These are phyloP conservation scores for Olivierus martensii DNA, from an alignment of 1,140 invertebrate species.

Conservation along the genomic window DNA sequence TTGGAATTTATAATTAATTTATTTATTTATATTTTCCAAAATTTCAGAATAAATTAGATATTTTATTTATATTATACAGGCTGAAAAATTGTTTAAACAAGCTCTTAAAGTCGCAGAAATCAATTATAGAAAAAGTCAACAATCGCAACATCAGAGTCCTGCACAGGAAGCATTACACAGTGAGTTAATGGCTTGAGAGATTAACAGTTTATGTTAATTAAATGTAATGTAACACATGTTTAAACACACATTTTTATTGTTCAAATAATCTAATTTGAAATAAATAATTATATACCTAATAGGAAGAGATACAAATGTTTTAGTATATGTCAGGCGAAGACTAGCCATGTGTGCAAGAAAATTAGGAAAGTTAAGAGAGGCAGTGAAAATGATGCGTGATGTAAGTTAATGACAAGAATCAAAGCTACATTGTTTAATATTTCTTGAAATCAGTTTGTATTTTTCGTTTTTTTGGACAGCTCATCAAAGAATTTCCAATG, in stretches of 20 bases:
- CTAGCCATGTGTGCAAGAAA: constrained; percentile 94
- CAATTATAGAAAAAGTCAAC: constrained; percentile 69
- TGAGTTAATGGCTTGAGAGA: constrained; percentile 25
- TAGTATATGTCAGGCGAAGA: constrained; percentile 87
- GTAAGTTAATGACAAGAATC: constrained; percentile 34
- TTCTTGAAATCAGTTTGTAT: too few species aligned
- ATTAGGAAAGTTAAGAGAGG: constrained; percentile 69
- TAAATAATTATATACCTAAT: neutral
- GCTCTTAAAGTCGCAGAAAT: constrained; percentile 76
- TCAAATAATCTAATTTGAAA: neutral
- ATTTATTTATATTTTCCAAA: neutral
- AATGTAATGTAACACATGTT: too few species aligned
- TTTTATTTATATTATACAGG: constrained; percentile 26
- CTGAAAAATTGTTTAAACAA: constrained; percentile 72
- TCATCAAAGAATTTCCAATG: constrained; percentile 95
- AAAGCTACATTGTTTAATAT: too few species aligned
- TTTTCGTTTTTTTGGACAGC: constrained; percentile 30
- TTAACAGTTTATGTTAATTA: too few species aligned
- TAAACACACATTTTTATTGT: too few species aligned
- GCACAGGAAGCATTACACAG: constrained; percentile 64
- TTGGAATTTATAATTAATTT: neutral
- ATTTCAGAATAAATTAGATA: neutral
- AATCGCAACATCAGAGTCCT: constrained; percentile 57
- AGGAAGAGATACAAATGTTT: constrained; percentile 80
- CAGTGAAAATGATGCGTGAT: constrained; percentile 94